These are phyloP conservation scores for Silurus lanzhouensis DNA, from an alignment of 2,797 vertebrate genomes.

Conservation along the genomic window DNA sequence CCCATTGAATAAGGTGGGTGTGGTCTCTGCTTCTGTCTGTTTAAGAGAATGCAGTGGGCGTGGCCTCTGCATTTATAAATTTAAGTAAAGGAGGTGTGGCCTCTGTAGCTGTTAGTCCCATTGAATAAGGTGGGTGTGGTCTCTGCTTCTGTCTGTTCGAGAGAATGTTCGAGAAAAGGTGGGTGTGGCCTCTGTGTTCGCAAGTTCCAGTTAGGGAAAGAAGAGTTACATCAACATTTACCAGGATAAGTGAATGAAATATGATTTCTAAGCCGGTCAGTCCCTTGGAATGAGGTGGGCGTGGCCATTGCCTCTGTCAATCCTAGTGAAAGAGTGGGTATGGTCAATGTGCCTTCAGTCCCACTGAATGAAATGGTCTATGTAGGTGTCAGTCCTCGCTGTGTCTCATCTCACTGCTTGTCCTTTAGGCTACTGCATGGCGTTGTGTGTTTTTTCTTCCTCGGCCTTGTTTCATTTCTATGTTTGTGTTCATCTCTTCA, in stretches of 20 bases:
- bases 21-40: not conserved
- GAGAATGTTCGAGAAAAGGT: not conserved
- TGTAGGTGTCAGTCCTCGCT: not conserved
- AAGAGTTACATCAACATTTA: not conserved
- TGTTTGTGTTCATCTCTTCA: constrained; percentile 11
- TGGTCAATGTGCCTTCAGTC: not conserved
- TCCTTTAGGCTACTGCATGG: constrained; percentile 1
- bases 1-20: not conserved
- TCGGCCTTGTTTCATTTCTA: not conserved
- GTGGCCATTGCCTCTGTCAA: not conserved
- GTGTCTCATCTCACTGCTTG: not conserved
- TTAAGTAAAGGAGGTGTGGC: not conserved
- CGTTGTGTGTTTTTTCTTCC: not conserved
- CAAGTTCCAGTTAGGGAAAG: accelerated
- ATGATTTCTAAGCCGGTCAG: not conserved
- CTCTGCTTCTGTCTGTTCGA: not conserved
- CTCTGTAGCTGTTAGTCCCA: not conserved
- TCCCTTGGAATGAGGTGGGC: not conserved
- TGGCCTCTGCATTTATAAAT: not conserved
- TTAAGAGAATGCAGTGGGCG: not conserved
- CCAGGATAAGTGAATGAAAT: not conserved
- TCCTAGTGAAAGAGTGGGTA: not conserved
- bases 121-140: not conserved
- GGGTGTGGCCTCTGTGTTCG: not conserved
- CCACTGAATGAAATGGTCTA: not conserved